A percentile compares a stretch with the other conserved stretches of the same genome.
These are phyloP conservation scores for Andrena minutula DNA, from an alignment of 2,888 invertebrate species.

Conservation along the genomic window DNA sequence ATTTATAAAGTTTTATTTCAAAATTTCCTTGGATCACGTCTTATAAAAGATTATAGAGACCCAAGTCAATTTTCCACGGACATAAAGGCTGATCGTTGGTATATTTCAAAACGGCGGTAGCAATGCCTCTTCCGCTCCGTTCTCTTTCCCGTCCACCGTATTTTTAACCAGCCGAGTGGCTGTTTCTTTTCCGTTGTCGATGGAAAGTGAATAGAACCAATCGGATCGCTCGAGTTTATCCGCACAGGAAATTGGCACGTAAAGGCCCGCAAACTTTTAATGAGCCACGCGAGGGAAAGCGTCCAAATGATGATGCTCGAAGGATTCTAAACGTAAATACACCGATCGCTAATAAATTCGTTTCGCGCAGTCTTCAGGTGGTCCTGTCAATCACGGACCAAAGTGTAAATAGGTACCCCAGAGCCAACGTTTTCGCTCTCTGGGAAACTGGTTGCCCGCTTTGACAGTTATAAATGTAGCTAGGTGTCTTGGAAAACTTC, in stretches of 20 bases:
- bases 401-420: neutral
- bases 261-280: slow-evolving; percentile 47
- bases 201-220: slow-evolving; percentile 23
- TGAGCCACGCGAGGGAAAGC: slow-evolving; percentile 39
- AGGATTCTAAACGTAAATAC: slow-evolving; percentile 52
- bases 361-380: slow-evolving; percentile 26
- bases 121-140: neutral
- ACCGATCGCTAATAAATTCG: slow-evolving; percentile 53
- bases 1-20: slow-evolving; percentile 73
- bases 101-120: neutral
- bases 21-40: slow-evolving; percentile 41
- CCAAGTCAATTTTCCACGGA: slow-evolving; percentile 9
- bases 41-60: slow-evolving; percentile 20
- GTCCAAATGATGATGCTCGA: slow-evolving; percentile 40
- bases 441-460: too few relatives aligned
- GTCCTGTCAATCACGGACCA: slow-evolving; percentile 50
- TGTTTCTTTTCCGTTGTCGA: slow-evolving; percentile 14
- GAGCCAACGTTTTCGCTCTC: neutral
- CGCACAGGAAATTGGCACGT: slow-evolving; percentile 54
- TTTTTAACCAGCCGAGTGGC: slow-evolving; percentile 46
- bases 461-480: neutral
- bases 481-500: too few relatives aligned
- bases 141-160: slow-evolving; percentile 16
- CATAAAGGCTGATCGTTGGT: neutral
- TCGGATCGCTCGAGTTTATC: slow-evolving; percentile 21